Percentiles rank a stretch among this genome's conserved stretches.
phyloP scores from a whole-genome alignment of 1,140 invertebrate genomes.

The Camponotus vicinus region DNA sequence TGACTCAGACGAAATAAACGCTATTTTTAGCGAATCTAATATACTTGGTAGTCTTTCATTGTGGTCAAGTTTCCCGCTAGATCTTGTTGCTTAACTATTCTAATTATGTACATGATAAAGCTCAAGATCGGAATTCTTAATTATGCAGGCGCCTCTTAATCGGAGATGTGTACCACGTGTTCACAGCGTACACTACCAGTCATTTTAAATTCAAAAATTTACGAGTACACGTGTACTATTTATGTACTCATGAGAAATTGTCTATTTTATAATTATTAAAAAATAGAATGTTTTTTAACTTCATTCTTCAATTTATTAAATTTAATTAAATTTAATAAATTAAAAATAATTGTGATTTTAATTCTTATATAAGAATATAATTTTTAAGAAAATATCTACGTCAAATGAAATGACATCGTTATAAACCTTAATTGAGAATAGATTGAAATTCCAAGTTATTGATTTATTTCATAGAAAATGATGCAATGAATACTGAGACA shows the following conservation, averaged over 20 bases:
- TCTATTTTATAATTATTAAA: too few relatives aligned
- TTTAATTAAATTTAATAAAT: too few relatives aligned
- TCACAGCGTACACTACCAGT: neutral
- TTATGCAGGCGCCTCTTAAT: conserved; percentile 21
- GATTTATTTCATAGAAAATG: too few relatives aligned
- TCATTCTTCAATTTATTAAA: too few relatives aligned
- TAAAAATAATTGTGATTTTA: too few relatives aligned
- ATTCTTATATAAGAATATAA: too few relatives aligned
- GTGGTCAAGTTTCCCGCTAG: conserved; percentile 12
- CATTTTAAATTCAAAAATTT: conserved; percentile 5
- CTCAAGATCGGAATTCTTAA: neutral
- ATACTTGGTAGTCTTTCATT: conserved; percentile 5
- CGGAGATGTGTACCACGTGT: neutral
- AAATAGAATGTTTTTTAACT: too few relatives aligned
- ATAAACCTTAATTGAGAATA: too few relatives aligned
- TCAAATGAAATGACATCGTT: too few relatives aligned
- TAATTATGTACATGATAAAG: conserved; percentile 1
- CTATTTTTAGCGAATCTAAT: conserved; percentile 34
- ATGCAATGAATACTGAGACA: too few relatives aligned
- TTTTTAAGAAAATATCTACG: too few relatives aligned
- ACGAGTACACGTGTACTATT: neutral
- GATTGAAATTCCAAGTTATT: too few relatives aligned
- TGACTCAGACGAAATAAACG: conserved; percentile 24
- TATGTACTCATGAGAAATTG: neutral
- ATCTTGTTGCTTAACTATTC: conserved; percentile 4